phyloP scores from a whole-genome alignment of 2,797 vertebrate genomes.

The Miichthys miiuy region DNA sequence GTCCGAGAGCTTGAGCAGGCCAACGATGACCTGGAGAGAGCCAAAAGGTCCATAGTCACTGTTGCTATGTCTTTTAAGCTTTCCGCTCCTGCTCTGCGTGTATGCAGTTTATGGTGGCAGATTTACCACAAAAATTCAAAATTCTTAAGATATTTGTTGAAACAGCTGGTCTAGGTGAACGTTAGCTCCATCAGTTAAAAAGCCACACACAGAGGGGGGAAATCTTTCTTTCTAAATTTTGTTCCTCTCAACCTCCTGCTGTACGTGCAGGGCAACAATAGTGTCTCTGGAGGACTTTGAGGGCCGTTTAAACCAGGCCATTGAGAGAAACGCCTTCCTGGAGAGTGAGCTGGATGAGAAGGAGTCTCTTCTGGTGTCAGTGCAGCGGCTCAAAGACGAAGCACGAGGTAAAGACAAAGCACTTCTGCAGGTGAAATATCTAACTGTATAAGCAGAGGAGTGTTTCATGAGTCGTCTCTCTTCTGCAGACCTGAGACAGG shows the following conservation, averaged over 20 bases:
- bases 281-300: constrained; percentile 99
- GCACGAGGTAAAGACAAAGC: constrained; percentile 89
- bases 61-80: background rate
- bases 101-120: no score
- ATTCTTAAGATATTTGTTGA: background rate
- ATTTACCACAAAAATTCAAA: no score
- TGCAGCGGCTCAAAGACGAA: constrained; percentile 98
- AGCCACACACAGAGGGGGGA: no score
- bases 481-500: constrained; percentile 92
- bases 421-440: background rate
- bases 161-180: background rate
- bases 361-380: constrained; percentile 95
- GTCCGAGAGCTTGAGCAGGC: constrained; percentile 97
- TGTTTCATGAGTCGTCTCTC: constrained; percentile 12
- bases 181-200: background rate
- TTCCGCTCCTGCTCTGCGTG: background rate
- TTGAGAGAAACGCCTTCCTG: constrained; percentile 98
- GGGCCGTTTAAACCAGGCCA: constrained; percentile 96
- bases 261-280: constrained; percentile 91
- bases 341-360: constrained; percentile 99
- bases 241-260: background rate
- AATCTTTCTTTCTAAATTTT: no score
- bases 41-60: constrained; percentile 89
- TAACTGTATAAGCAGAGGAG: background rate
- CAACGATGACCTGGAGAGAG: constrained; percentile 97